Evolutionary conservation across 53 echinoderm and acorn worm genomes (phyloP), one percentile per base, ranked within the genome.

Genomic region (Apostichopus leukothele): DNA sequence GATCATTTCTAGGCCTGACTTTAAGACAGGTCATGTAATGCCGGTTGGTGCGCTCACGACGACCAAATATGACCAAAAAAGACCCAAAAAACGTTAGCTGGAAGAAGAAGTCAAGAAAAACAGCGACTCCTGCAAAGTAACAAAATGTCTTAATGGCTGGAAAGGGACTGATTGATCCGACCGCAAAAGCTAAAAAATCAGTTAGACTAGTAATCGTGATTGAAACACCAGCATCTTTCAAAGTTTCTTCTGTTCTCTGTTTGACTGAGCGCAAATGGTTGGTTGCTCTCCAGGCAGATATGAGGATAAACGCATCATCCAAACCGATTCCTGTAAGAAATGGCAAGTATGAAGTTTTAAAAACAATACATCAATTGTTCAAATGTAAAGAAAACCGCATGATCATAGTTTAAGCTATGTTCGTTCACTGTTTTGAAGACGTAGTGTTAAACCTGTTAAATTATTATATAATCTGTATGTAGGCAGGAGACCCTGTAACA

Each of bases 201-300:
- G 97, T 97, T 60, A 97, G 57, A 86, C 94, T 93, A 66, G 97
- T 97, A 54, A 97, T 97, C 66, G 95, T 97, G 83, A 97, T 97
- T 12, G 97, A 97, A 9, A 97, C 93, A 1, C 95, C 97, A 4
- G 94, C 97, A 19, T 97, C 97, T 7, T 92, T 89, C 85, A 92
- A 95, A 4, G 97, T 91, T 50, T 91, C 81, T 50, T 95, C 97
- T 71, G 95, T 92, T 55, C 97, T 88, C 52, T 95, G 91, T 76
- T 94, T 94, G 1, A 97, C 90, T 18, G 94, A 67, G 9, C 84
- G 61, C 18, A n/a, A 22, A 16, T 79, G 67, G 6, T 75, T 86
- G 6, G 94, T 94, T 79, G 91, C 88, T 14, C 97, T 79, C 97
- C 97, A 97, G 2, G 97, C 94, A 59, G 95, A 92, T 8, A 95